Evolutionary conservation across 2,113 vertebrate species (phyloP).

Genomic region (Mesitornis unicolor): DNA sequence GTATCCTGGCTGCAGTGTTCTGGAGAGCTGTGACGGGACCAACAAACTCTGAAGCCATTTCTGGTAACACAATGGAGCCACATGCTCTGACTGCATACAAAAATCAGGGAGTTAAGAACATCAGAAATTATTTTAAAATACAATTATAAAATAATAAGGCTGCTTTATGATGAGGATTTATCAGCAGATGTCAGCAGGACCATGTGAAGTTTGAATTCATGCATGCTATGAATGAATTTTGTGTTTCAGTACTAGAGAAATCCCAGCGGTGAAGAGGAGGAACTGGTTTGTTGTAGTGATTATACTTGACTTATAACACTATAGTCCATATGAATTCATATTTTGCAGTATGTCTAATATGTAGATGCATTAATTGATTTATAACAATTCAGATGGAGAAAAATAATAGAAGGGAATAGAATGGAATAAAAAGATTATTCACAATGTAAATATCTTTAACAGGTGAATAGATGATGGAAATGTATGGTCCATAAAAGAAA

Average conservation of each 20-base stretch:
- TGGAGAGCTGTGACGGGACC: neutral
- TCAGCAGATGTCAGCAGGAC: too few relatives aligned
- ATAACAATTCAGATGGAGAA: neutral
- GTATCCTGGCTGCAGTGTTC: accelerated
- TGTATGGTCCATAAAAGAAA: neutral
- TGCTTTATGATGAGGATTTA: neutral
- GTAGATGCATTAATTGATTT: neutral
- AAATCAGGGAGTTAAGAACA: neutral
- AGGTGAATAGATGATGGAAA: neutral
- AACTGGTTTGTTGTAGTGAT: neutral
- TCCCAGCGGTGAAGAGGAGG: neutral
- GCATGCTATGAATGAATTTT: neutral
- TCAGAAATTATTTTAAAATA: neutral
- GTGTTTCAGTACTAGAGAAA: neutral
- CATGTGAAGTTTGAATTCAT: neutral
- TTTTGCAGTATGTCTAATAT: neutral
- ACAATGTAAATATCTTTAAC: neutral
- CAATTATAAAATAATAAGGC: neutral
- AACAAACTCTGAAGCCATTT: neutral
- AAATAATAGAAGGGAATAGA: neutral
- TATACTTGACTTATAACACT: neutral
- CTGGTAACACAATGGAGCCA: neutral
- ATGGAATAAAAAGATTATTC: neutral
- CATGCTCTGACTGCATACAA: neutral
- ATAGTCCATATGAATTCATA: neutral